Percentiles rank a stretch among this genome's conserved stretches.
Conservation (phyloP, 2,113 vertebrate genomes). For the Prionailurus viverrinus region DNA sequence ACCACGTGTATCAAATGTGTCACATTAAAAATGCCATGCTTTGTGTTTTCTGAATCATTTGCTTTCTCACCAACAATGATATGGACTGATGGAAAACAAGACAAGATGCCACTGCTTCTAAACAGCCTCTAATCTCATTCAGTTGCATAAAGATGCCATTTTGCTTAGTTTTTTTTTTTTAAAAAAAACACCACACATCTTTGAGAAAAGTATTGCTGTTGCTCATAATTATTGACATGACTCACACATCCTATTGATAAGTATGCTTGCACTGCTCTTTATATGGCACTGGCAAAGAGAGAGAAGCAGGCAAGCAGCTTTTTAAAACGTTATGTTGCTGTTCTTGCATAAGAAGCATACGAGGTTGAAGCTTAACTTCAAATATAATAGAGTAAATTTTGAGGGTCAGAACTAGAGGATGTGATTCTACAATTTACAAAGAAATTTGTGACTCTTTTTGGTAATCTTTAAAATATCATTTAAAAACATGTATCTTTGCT, state of each 20-base stretch:
- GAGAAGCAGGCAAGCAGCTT: slow-evolving; percentile 29
- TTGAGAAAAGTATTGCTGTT: slow-evolving; percentile 67
- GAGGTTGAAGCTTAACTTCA: neutral
- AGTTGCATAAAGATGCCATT: slow-evolving; percentile 62
- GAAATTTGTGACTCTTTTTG: slow-evolving; percentile 43
- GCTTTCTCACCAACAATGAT: neutral
- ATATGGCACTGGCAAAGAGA: slow-evolving; percentile 81
- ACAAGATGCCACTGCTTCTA: neutral
- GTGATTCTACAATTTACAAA: neutral
- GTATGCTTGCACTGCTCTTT: slow-evolving; percentile 63
- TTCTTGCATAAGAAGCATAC: neutral
- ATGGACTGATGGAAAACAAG: neutral
- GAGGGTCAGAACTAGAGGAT: slow-evolving; percentile 30
- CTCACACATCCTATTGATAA: slow-evolving; percentile 81
- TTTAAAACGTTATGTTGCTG: slow-evolving; percentile 59
- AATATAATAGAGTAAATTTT: neutral
- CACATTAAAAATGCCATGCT: neutral
- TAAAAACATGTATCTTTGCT: slow-evolving; percentile 31
- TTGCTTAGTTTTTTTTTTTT: neutral
- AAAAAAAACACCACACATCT: slow-evolving; percentile 14
- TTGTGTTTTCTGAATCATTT: neutral
- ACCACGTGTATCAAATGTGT: neutral
- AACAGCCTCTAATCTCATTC: slow-evolving; percentile 14
- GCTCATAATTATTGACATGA: slow-evolving; percentile 83
- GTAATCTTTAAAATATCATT: slow-evolving; percentile 49